These are phyloP conservation scores for Drosophila burlai DNA, from an alignment of 1,140 invertebrate genomes.

Conservation along the genomic window DNA sequence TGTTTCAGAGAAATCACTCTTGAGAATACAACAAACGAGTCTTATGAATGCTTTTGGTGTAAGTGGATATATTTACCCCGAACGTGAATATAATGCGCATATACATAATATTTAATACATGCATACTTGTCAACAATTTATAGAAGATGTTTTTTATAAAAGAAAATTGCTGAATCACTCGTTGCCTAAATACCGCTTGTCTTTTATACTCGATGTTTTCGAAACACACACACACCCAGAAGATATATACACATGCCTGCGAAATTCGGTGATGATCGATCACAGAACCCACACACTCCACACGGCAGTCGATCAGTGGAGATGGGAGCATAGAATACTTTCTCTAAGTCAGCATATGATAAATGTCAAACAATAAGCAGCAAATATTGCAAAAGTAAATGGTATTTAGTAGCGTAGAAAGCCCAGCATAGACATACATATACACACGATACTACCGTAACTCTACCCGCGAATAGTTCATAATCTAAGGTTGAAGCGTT, in stretches of 20 bases:
- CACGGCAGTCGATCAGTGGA: constrained; percentile 13
- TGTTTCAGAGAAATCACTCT: constrained; percentile 42
- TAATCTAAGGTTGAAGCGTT: constrained; percentile 50
- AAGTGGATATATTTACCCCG: constrained; percentile 65
- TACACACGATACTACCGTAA: constrained; percentile 16
- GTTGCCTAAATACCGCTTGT: constrained; percentile 85
- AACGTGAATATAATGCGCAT: constrained; percentile 39
- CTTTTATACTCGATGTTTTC: constrained; percentile 85
- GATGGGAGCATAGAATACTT: constrained; percentile 45
- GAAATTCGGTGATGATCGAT: constrained; percentile 23
- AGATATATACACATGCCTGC: constrained; percentile 29
- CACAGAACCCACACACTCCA: constrained; percentile 8
- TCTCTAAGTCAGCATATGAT: constrained; percentile 62
- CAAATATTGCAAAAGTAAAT: constrained; percentile 77
- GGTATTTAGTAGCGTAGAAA: constrained; percentile 76
- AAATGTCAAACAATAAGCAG: constrained; percentile 78
- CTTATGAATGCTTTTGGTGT: constrained; percentile 85
- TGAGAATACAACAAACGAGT: constrained; percentile 74
- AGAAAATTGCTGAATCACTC: constrained; percentile 84
- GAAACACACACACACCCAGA: constrained; percentile 57
- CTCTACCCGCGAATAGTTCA: constrained; percentile 34
- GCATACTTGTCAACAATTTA: constrained; percentile 71
- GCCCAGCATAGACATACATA: constrained; percentile 31
- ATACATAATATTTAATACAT: constrained; percentile 53
- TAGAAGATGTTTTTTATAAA: constrained; percentile 81